Evolutionary conservation across 1,140 invertebrate genomes (phyloP), one percentile per base, ranked within the genome.

Genomic region (Cephus cinctus): DNA sequence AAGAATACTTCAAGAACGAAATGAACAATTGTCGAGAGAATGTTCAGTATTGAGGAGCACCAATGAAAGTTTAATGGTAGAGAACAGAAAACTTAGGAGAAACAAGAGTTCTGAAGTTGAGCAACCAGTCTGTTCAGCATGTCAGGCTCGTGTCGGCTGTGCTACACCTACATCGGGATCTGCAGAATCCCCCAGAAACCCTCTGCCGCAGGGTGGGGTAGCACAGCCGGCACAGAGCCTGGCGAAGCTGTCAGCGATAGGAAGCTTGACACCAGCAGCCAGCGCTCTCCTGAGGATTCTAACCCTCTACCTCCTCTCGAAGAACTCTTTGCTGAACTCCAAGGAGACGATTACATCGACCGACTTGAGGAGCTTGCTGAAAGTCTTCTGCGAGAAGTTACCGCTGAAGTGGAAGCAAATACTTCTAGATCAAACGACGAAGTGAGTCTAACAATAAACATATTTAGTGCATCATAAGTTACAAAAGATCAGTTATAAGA

Each of bases 131-230:
- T 83, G 83, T 68, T 65, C 61, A 4, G 59, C 57, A 46, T 71
- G 67, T 64, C 78, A 79, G 63, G 69, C 56, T 57, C 71, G 72
- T 77, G 79, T 81, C 74, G 77, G 78, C 67, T 83, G 78, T 77
- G 75, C 73, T 76, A 75, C 75, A 69, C 77, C 77, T 65, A 68
- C 71, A 31, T 57, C 70, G 75, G 83, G 87, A 89, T 86, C 88
- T 69, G 85, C 88, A 80, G 87, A 79, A 81, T 89, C 87, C 83
- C 71, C 47, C 21, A 42, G 67, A 57, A 72, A 80, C 82, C 87
- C 88, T 90, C 88, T 82, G 86, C 88, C 81, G 88, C 81, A 89
- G 88, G 88, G 85, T 80, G 80, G 78, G 75, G 76, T 75, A 78
- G 78, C 77, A 76, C 79, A 80, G 71, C 74, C 80, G 83, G 79